phyloP scores from a whole-genome alignment of 2,888 invertebrate species.

The Drosophila diplacantha region DNA sequence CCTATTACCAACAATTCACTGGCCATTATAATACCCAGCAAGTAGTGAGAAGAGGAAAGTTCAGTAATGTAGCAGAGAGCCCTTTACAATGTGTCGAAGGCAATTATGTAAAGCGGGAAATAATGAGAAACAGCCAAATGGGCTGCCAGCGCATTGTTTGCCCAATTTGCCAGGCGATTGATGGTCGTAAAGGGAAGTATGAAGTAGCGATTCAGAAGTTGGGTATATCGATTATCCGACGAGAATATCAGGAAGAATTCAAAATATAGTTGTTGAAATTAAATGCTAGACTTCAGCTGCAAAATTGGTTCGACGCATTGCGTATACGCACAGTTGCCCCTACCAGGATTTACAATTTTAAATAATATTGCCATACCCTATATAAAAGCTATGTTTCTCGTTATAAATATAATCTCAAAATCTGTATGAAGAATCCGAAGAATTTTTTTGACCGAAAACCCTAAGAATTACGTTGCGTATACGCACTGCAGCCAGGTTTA shows the following conservation, averaged over 20 bases:
- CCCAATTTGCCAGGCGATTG: constrained; percentile 30
- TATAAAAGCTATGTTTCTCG: not conserved
- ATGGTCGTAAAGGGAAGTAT: not conserved
- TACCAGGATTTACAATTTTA: not conserved
- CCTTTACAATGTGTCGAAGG: constrained; percentile 17
- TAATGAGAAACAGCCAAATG: constrained; percentile 44
- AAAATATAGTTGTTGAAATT: not conserved
- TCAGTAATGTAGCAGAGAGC: not conserved
- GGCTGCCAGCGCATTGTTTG: constrained; percentile 40
- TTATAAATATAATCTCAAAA: not conserved
- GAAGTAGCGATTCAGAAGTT: not conserved
- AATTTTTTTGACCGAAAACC: too few relatives aligned
- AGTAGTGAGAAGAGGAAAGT: not conserved
- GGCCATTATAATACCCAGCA: not conserved
- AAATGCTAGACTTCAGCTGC: too few relatives aligned
- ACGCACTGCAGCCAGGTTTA: too few relatives aligned
- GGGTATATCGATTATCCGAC: constrained; percentile 4
- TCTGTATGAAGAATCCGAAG: not conserved
- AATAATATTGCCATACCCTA: not conserved
- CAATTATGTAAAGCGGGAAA: constrained; percentile 60
- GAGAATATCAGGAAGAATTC: too few relatives aligned
- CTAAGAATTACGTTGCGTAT: too few relatives aligned
- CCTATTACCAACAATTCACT: not conserved
- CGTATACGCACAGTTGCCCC: constrained; percentile 1
- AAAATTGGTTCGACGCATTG: not conserved